Conservation (phyloP, 2,113 vertebrate genomes). For the Neodon shergylaensis region DNA sequence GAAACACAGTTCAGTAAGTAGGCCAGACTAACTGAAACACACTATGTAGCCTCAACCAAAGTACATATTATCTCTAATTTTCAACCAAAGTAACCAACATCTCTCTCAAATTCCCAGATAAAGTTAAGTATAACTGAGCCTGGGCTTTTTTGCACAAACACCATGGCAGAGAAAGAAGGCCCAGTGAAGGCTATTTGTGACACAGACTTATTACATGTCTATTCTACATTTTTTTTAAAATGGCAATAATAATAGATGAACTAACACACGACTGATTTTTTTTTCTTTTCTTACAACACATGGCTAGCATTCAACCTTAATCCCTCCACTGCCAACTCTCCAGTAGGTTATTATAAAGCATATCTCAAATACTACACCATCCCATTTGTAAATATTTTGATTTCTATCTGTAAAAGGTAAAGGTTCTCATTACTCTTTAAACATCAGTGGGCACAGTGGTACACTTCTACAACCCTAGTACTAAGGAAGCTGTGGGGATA, state of each 20-base stretch:
- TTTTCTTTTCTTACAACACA: not conserved
- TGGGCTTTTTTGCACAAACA: not conserved
- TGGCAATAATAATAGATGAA: not conserved
- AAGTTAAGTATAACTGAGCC: not conserved
- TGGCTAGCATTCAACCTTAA: not conserved
- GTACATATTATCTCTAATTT: not conserved
- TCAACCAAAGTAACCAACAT: not conserved
- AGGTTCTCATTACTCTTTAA: constrained; percentile 18
- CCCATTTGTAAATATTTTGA: constrained; percentile 10
- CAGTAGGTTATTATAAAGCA: not conserved
- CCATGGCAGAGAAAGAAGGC: not conserved
- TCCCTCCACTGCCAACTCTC: not conserved
- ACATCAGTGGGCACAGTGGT: not conserved
- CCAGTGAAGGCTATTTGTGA: not conserved
- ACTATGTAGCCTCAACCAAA: not conserved
- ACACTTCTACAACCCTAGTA: not conserved
- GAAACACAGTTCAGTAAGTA: not conserved
- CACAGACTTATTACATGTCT: not conserved
- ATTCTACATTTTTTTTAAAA: constrained; percentile 2
- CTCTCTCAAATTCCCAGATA: constrained; percentile 22
- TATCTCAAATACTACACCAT: not conserved
- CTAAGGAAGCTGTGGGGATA: not conserved
- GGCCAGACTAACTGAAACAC: not conserved
- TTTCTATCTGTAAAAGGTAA: not conserved
- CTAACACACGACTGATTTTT: not conserved